Percentiles rank a stretch among this genome's conserved stretches.
Evolutionary conservation across 2,797 vertebrate species (phyloP).

Genomic region (Anguilla megastoma): DNA sequence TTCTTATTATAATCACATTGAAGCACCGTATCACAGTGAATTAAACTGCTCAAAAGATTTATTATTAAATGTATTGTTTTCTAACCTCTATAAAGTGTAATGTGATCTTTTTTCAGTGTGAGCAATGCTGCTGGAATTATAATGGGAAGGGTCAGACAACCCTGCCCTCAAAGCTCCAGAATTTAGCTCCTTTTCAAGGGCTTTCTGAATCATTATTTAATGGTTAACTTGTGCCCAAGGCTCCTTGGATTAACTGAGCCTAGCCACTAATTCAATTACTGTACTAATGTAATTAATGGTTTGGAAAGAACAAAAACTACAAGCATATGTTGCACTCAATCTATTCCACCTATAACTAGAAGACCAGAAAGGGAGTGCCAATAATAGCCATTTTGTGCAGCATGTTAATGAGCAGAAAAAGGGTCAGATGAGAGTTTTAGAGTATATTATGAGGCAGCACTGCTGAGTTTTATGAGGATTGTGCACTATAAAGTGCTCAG

Average conservation of each 20-base stretch:
- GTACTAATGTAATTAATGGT: conserved; percentile 25
- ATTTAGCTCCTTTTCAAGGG: background rate
- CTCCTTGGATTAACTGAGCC: conserved; percentile 23
- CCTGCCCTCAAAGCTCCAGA: background rate
- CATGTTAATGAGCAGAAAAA: background rate
- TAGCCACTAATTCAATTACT: conserved; percentile 24
- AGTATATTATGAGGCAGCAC: background rate
- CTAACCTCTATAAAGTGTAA: background rate
- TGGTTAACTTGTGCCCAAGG: background rate
- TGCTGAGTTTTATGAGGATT: no score
- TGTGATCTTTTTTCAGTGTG: background rate
- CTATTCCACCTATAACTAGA: background rate
- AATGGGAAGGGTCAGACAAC: background rate
- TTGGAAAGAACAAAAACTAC: conserved; percentile 6
- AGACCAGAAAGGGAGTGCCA: background rate
- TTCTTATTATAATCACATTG: background rate
- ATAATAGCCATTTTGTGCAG: background rate
- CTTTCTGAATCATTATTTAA: background rate
- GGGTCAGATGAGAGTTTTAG: background rate
- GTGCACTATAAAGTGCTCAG: no score
- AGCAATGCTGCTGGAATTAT: background rate
- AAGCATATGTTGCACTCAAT: conserved; percentile 13
- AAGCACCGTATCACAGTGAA: background rate
- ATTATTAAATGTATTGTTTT: background rate
- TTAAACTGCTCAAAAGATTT: background rate